phyloP scores from a whole-genome alignment of 2,888 invertebrate genomes.

The Electrophaes corylata region DNA sequence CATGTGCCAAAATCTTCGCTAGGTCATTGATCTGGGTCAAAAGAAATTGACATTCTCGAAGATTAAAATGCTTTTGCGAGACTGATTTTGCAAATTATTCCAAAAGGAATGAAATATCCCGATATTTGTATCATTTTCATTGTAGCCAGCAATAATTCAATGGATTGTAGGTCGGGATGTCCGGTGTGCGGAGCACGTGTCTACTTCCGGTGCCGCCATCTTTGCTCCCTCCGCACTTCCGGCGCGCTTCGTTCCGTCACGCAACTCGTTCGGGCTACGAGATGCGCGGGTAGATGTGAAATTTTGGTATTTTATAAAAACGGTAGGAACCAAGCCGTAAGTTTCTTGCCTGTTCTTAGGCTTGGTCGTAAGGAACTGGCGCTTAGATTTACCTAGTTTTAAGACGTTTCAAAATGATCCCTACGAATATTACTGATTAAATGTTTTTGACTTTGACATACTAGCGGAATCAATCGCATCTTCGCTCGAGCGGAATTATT shows the following conservation, averaged over 20 bases:
- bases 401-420: no score
- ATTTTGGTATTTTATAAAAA: neutral
- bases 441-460: no score
- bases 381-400: no score
- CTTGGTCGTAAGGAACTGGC: no score
- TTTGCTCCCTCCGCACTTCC: slow-evolving; percentile 71
- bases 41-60: no score
- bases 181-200: slow-evolving; percentile 82
- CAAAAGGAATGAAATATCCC: slow-evolving; percentile 6
- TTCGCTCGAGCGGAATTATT: no score
- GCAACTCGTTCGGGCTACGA: slow-evolving; percentile 75
- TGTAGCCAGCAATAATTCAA: slow-evolving; percentile 68
- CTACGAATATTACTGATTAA: no score
- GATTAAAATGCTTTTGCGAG: neutral
- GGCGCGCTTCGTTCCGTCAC: slow-evolving; percentile 64
- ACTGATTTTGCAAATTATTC: neutral
- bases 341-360: no score
- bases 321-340: no score
- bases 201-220: slow-evolving; percentile 79
- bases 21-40: no score
- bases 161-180: slow-evolving; percentile 73
- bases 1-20: no score
- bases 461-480: no score
- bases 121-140: slow-evolving; percentile 54
- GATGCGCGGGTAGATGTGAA: slow-evolving; percentile 38